Percentiles rank a stretch among this genome's conserved stretches.
Evolutionary conservation across 2,888 invertebrate species (phyloP).

Genomic region (Diloba caeruleocephala): DNA sequence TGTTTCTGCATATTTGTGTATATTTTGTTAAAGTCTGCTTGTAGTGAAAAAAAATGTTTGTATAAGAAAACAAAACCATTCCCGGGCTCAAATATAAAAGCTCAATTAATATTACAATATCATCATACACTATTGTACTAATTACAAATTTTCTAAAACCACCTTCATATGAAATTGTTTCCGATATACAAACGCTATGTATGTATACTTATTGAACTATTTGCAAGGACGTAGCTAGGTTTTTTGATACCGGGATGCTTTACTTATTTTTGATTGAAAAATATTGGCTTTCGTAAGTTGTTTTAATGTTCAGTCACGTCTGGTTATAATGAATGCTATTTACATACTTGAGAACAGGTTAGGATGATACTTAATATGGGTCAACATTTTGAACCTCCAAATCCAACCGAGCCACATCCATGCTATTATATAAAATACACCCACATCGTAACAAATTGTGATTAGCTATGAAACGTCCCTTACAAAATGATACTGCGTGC

Average conservation of each 20-base stretch:
- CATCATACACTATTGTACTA: constrained; percentile 65
- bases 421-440: constrained; percentile 80
- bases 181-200: constrained; percentile 85
- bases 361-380: too few species aligned
- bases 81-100: constrained; percentile 52
- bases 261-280: too few species aligned
- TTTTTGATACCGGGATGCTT: too few species aligned
- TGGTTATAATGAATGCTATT: too few species aligned
- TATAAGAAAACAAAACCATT: constrained; percentile 26
- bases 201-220: constrained; percentile 77
- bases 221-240: constrained; percentile 35
- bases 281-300: too few species aligned
- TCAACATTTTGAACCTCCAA: constrained; percentile 3
- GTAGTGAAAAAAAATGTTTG: background rate
- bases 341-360: too few species aligned
- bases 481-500: constrained; percentile 69
- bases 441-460: constrained; percentile 82
- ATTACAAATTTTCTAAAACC: constrained; percentile 76
- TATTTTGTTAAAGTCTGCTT: too few species aligned
- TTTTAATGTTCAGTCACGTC: too few species aligned
- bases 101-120: constrained; percentile 52
- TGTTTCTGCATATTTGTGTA: too few species aligned
- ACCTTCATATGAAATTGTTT: constrained; percentile 80
- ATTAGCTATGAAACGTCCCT: constrained; percentile 64
- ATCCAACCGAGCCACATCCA: constrained; percentile 26